Evolutionary conservation across 2,797 vertebrate genomes (phyloP).

Genomic region (Tapirus indicus): DNA sequence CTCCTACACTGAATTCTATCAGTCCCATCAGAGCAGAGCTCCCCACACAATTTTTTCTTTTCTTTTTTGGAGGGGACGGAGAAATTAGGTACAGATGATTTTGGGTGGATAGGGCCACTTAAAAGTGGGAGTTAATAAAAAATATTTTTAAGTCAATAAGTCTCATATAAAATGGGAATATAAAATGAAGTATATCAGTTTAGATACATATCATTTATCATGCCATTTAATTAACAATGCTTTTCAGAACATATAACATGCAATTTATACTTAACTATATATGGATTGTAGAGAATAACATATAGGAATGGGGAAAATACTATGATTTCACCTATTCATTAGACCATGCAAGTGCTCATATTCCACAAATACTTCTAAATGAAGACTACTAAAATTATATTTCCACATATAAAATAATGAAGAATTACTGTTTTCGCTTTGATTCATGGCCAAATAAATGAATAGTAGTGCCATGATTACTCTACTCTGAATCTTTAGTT

Average conservation of each 20-base stretch:
- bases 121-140: neutral
- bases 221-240: neutral
- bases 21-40: neutral
- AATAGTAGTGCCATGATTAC: neutral
- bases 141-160: neutral
- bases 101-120: rapidly evolving
- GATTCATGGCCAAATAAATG: conserved; percentile 39
- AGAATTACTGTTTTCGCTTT: conserved; percentile 51
- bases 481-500: conserved; percentile 42
- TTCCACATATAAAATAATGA: conserved; percentile 24
- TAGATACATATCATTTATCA: neutral
- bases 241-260: neutral
- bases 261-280: neutral
- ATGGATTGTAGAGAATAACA: neutral
- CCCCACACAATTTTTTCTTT: neutral
- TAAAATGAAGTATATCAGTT: conserved; percentile 15
- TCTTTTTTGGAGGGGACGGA: neutral
- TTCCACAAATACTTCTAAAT: conserved; percentile 52
- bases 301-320: neutral
- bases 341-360: neutral
- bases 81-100: neutral
- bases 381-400: conserved; percentile 40
- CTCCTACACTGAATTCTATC: neutral
- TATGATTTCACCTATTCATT: conserved; percentile 10
- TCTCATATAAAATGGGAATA: neutral